Percentiles rank a stretch among this genome's conserved stretches.
These are phyloP conservation scores for Acanthurus leucopareius DNA, from an alignment of 2,797 vertebrate genomes.

Conservation along the genomic window DNA sequence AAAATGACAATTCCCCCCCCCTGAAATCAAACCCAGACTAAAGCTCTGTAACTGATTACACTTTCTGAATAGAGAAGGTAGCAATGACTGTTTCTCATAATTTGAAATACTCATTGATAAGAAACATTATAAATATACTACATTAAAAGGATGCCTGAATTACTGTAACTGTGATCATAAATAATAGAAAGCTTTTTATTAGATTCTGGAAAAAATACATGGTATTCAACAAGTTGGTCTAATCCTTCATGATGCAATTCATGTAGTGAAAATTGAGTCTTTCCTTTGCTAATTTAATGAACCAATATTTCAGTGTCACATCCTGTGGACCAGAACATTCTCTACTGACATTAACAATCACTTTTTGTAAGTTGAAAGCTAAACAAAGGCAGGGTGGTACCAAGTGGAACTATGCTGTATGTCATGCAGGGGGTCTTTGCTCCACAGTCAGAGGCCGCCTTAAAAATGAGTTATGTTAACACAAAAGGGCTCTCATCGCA, in stretches of 20 bases:
- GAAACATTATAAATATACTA: background rate
- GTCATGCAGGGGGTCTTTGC: constrained; percentile 57
- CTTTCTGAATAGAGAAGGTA: background rate
- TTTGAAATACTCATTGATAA: background rate
- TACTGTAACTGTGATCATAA: background rate
- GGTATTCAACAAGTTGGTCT: background rate
- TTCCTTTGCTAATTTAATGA: background rate
- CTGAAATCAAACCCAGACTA: background rate
- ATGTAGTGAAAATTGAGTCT: constrained; percentile 9
- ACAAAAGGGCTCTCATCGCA: constrained; percentile 74
- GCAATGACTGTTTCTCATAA: background rate
- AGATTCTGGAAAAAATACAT: constrained; percentile 1
- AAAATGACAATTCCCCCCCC: no score
- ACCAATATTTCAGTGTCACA: background rate
- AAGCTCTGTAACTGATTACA: background rate
- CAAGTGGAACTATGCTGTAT: constrained; percentile 48
- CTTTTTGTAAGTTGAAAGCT: constrained; percentile 24
- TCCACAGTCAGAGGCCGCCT: constrained; percentile 56
- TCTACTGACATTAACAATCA: constrained; percentile 21
- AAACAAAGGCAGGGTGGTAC: constrained; percentile 50
- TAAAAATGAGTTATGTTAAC: constrained; percentile 64
- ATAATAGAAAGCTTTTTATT: background rate
- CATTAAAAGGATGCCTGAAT: background rate
- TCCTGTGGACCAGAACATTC: constrained; percentile 4
- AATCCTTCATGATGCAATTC: background rate